A percentile compares a stretch with the other conserved stretches of the same genome.
Conservation (phyloP, 64 coral and sea anemone species). For the Pocillopora verrucosa region DNA sequence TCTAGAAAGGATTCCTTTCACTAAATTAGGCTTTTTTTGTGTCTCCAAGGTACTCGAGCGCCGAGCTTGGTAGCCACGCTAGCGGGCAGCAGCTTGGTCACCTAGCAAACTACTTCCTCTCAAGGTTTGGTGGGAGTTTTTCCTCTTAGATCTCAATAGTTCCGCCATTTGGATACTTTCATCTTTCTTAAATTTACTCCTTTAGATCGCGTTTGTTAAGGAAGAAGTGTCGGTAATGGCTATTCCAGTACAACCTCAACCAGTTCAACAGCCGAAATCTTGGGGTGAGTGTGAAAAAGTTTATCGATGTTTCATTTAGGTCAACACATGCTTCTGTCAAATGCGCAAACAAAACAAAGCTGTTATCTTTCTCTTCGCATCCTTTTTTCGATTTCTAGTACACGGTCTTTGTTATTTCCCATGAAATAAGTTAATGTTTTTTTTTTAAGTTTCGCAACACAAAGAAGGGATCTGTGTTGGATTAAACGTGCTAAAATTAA, state of each 20-base stretch:
- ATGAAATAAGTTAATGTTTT: too few species aligned
- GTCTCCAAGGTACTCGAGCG: neutral
- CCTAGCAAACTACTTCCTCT: neutral
- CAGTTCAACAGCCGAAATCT: conserved; percentile 91
- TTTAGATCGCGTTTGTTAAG: neutral
- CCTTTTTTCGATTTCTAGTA: too few species aligned
- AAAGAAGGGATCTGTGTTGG: too few species aligned
- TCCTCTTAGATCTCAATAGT: neutral
- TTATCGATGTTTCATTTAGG: neutral
- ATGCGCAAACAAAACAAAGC: neutral
- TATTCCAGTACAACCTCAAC: conserved; percentile 76
- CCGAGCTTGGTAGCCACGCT: neutral
- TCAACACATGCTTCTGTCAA: neutral
- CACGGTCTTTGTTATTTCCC: too few species aligned
- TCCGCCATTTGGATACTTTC: too few species aligned
- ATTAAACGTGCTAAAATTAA: too few species aligned
- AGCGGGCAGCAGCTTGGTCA: neutral
- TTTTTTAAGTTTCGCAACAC: too few species aligned
- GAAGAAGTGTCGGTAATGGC: conserved; percentile 52
- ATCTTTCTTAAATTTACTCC: conserved; percentile 9
- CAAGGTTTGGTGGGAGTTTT: neutral
- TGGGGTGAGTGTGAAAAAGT: conserved; percentile 72
- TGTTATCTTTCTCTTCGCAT: neutral
- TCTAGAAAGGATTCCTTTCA: neutral
- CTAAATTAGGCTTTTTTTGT: neutral